Evolutionary conservation across 1,140 invertebrate genomes (phyloP).

Genomic region (Drosophila ohnishii): DNA sequence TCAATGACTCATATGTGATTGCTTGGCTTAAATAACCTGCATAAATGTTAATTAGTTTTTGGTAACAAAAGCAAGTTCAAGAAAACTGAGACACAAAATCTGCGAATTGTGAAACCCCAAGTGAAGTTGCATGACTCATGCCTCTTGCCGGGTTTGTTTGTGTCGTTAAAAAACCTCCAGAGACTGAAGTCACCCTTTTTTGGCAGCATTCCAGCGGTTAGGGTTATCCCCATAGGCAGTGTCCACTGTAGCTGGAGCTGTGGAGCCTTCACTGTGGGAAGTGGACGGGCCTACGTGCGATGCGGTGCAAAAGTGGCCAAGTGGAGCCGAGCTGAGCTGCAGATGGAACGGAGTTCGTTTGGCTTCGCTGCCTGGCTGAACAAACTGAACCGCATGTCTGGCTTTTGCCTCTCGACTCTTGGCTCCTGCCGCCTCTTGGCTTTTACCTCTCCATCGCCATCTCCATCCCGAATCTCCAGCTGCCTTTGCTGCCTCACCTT

Average conservation of each 20-base stretch:
- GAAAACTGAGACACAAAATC: constrained; percentile 11
- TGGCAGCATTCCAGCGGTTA: constrained; percentile 13
- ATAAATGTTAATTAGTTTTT: constrained; percentile 16
- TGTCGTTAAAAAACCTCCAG: background rate
- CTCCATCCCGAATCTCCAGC: constrained; percentile 38
- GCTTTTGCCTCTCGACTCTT: constrained; percentile 30
- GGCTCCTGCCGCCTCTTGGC: constrained; percentile 28
- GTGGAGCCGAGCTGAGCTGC: constrained; percentile 30
- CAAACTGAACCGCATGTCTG: constrained; percentile 43
- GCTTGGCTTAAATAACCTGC: constrained; percentile 10
- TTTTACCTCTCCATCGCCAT: constrained; percentile 31
- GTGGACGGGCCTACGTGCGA: constrained; percentile 50
- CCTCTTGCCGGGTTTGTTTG: background rate
- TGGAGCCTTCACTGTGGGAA: constrained; percentile 40
- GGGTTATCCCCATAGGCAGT: constrained; percentile 14
- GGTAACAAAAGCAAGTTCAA: constrained; percentile 11
- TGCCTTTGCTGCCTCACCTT: constrained; percentile 28
- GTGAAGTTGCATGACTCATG: constrained; percentile 19
- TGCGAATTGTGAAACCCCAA: constrained; percentile 12
- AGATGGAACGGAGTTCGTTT: constrained; percentile 53
- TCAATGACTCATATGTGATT: constrained; percentile 13
- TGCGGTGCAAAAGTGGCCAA: constrained; percentile 37
- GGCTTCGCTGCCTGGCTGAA: constrained; percentile 42
- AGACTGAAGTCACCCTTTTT: constrained; percentile 17
- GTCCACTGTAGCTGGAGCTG: constrained; percentile 29